Conservation (phyloP, 1,140 invertebrate genomes). For the Proales similis region DNA sequence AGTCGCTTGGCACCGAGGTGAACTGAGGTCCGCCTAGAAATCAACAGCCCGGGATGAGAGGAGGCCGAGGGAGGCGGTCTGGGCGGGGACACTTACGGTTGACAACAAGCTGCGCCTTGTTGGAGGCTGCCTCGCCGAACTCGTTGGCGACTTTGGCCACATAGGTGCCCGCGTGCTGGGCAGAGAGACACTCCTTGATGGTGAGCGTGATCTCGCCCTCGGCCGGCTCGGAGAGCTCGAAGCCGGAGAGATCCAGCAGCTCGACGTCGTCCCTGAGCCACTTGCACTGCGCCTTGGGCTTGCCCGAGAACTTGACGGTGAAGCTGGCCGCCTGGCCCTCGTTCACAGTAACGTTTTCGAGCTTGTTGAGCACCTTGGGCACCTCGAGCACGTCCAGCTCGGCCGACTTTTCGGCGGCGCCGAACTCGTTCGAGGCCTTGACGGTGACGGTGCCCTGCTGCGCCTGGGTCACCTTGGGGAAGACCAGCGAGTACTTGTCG, state of each 20-base stretch:
- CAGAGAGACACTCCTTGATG: not conserved
- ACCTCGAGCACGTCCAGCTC: not conserved
- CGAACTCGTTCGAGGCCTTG: not conserved
- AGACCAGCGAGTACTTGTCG: not conserved
- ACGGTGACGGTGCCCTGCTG: not conserved
- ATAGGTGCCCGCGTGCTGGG: not conserved
- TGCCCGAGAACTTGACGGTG: not conserved
- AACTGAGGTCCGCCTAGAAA: not conserved
- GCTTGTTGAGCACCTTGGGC: conserved; percentile 35
- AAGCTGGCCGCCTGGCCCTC: not conserved
- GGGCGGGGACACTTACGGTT: not conserved
- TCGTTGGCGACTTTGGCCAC: not conserved
- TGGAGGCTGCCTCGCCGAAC: not conserved
- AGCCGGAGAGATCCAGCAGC: not conserved
- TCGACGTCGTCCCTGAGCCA: not conserved
- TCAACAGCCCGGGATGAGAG: too few species aligned
- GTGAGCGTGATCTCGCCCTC: not conserved
- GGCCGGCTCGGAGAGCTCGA: not conserved
- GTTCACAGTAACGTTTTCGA: conserved; percentile 34
- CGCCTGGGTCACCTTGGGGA: not conserved
- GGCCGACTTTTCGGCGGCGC: not conserved
- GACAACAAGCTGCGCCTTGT: not conserved
- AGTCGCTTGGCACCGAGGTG: not conserved
- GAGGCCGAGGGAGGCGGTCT: too few species aligned
- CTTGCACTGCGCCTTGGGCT: not conserved